Evolutionary conservation across 2,113 vertebrate genomes (phyloP).

Genomic region (Ammodytes dubius): DNA sequence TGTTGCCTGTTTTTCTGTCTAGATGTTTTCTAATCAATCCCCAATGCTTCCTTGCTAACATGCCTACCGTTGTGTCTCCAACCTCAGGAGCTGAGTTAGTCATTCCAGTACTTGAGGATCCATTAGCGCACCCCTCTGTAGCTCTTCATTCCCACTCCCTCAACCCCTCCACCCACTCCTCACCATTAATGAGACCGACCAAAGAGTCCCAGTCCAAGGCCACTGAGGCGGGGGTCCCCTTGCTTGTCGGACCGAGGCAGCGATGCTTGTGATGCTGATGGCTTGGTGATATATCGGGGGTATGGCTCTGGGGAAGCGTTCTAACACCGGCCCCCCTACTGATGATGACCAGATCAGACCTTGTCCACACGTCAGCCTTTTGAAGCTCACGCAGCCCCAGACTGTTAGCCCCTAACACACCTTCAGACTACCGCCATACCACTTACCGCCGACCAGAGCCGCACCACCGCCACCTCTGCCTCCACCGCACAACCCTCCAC

Average conservation of each 20-base stretch:
- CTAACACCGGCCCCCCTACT: slow-evolving; percentile 98
- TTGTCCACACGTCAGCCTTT: slow-evolving; percentile 98
- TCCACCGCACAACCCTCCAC: slow-evolving; percentile 92
- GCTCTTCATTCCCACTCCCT: slow-evolving; percentile 97
- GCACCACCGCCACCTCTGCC: slow-evolving; percentile 96
- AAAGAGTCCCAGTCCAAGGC: slow-evolving; percentile 99
- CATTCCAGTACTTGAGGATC: slow-evolving; percentile 96
- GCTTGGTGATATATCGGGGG: slow-evolving; percentile 98
- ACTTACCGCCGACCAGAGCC: slow-evolving; percentile 97
- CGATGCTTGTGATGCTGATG: slow-evolving; percentile 99
- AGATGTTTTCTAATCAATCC: background rate
- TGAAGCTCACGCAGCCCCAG: slow-evolving; percentile 96
- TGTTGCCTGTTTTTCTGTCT: slow-evolving; percentile 11
- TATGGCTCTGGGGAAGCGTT: slow-evolving; percentile 99
- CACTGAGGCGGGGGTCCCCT: slow-evolving; percentile 99
- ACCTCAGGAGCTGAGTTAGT: slow-evolving; percentile 99
- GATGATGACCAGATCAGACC: slow-evolving; percentile 99
- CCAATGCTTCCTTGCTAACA: slow-evolving; percentile 57
- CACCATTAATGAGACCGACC: slow-evolving; percentile 99
- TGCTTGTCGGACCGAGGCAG: slow-evolving; percentile 99
- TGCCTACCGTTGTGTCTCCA: slow-evolving; percentile 82
- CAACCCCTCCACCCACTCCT: slow-evolving; percentile 97
- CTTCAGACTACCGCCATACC: slow-evolving; percentile 93
- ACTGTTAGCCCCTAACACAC: slow-evolving; percentile 99
- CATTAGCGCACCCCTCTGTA: slow-evolving; percentile 96